Conservation (phyloP, 2,113 vertebrate genomes). For the Emberiza fucata region DNA sequence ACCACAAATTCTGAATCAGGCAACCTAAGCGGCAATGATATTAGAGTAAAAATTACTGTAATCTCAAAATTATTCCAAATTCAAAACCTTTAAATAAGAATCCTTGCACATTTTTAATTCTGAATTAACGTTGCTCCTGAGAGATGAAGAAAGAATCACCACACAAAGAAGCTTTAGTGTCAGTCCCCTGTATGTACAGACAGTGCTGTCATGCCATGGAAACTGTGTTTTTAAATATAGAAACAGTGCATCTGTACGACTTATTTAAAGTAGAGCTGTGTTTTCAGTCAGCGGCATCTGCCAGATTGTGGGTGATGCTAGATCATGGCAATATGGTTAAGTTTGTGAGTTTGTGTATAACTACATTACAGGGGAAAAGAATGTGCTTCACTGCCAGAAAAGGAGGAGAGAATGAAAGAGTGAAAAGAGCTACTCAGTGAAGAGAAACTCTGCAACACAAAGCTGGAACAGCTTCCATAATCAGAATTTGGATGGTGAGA, state of each 20-base stretch:
- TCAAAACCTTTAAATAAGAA: not conserved
- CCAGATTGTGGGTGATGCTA: conserved; percentile 44
- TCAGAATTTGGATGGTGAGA: not conserved
- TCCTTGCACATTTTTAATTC: not conserved
- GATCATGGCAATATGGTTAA: conserved; percentile 19
- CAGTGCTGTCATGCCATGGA: conserved; percentile 26
- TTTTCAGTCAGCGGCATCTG: conserved; percentile 1
- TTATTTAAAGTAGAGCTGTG: conserved; percentile 31
- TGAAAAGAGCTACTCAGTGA: not conserved
- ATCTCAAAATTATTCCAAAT: not conserved
- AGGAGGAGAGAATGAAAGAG: not conserved
- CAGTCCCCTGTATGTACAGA: not conserved
- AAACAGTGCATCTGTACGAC: conserved; percentile 15
- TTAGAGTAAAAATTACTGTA: not conserved
- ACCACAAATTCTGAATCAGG: not conserved
- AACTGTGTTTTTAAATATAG: conserved; percentile 46
- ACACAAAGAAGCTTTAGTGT: conserved; percentile 17
- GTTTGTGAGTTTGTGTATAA: conserved; percentile 15
- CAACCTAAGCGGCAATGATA: not conserved
- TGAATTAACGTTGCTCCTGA: not conserved
- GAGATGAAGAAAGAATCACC: not conserved
- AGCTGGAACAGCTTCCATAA: not conserved
- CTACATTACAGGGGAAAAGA: not conserved
- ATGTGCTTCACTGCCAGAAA: not conserved
- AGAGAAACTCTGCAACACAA: not conserved